A percentile compares a stretch with the other conserved stretches of the same genome.
Conservation (phyloP, 2,113 vertebrate species). For the Crotophaga sulcirostris region DNA sequence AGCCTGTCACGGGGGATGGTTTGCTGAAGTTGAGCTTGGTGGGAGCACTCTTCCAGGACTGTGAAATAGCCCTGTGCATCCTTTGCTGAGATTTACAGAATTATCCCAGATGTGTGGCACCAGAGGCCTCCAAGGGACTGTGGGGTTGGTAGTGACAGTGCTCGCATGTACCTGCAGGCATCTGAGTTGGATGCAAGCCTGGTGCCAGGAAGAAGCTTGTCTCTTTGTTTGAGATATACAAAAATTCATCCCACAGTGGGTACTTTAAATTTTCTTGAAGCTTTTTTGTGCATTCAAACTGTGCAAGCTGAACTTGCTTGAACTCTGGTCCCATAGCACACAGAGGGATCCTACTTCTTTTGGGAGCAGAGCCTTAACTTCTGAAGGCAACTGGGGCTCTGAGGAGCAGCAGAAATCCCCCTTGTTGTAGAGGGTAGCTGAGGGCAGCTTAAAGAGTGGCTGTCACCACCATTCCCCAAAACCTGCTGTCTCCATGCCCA, state of each 20-base stretch:
- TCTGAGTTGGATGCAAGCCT: accelerated
- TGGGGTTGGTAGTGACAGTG: background rate
- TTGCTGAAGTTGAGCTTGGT: background rate
- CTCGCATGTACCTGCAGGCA: accelerated
- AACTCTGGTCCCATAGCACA: background rate
- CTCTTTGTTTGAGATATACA: background rate
- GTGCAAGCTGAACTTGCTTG: background rate
- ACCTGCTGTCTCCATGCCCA: background rate
- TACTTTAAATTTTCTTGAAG: background rate
- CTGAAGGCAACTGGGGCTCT: background rate
- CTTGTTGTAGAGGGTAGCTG: background rate
- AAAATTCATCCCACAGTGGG: background rate
- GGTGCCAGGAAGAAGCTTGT: background rate
- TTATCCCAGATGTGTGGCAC: background rate
- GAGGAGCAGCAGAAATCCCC: background rate
- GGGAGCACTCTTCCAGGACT: background rate
- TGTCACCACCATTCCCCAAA: background rate
- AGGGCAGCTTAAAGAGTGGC: background rate
- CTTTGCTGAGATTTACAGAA: background rate
- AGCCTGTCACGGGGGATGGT: background rate
- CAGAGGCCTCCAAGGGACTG: accelerated
- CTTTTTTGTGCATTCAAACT: background rate
- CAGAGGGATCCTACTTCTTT: background rate
- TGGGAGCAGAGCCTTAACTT: background rate
- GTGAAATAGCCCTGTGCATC: background rate